Evolutionary conservation across 2,888 invertebrate species (phyloP), one percentile per base, ranked within the genome.

Genomic region (Cantharis lateralis): DNA sequence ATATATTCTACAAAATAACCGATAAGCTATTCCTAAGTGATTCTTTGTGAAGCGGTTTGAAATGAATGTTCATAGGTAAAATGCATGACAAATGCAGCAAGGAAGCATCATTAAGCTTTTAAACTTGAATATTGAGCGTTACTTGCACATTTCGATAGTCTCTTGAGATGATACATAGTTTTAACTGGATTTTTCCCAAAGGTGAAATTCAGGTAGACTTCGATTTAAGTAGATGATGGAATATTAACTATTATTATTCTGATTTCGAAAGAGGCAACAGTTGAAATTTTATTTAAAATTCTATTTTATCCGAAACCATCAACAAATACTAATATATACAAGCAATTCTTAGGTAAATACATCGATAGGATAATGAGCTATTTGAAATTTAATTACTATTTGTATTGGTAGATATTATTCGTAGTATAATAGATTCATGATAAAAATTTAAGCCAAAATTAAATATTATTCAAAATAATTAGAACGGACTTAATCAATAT

Each of bases 101-200:
- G 32, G 18, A 48, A 48, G 48, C 28, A 48, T 70, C 70, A 70
- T 70, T 70, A 70, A 48, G 10, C 28, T 16, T 70, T 70, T 16
- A 48, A 48, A 18, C 10, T 15, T 32, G 28, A 48, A 48, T 70
- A 48, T 48, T 20, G 5, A 48, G n/a, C 70, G 48, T 70, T 70
- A 70, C 70, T 70, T 70, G 70, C 70, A 70, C 18, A 48, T 70
- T 69, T 32, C 24, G 13, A 15, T 13, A 48, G 11, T 48, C 70
- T 70, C 70, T 70, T 18, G 70, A 70, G 70, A 70, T 48, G 61
- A 70, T 18, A 70, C 10, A 66, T 66, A 66, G 64, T 66, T 66
- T 24, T 66, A 66, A n/a, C 9, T 13, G 13, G n/a, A 24, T 66
- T 4, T 18, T 9, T 66, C 9, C 24, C 13, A 24, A 66, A 66